Percentiles rank a stretch among this genome's conserved stretches.
phyloP scores from a whole-genome alignment of 2,797 vertebrate genomes.

The Oceanodroma leucorhoa region DNA sequence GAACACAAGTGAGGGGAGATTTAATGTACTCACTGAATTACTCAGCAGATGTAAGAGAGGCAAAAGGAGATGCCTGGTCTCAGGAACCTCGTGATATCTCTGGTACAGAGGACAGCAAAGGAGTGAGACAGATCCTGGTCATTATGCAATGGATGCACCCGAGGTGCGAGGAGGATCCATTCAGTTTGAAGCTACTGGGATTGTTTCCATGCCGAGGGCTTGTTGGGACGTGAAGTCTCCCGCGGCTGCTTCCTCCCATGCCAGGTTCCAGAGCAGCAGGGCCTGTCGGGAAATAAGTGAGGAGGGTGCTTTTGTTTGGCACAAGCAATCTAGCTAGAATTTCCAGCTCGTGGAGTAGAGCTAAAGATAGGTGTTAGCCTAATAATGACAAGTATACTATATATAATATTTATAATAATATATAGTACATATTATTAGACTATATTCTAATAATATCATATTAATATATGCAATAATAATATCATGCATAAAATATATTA shows the following conservation, averaged over 20 bases:
- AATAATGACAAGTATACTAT: neutral
- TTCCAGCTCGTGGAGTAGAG: neutral
- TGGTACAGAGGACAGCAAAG: neutral
- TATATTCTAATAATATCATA: neutral
- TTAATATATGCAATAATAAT: neutral
- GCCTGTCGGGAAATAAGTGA: fast-evolving
- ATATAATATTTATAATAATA: neutral
- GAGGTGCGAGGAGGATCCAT: neutral
- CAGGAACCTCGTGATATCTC: neutral
- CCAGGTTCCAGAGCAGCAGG: neutral
- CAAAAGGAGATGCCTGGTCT: neutral
- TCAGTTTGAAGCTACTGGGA: neutral
- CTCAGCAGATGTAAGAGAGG: neutral
- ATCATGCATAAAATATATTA: neutral
- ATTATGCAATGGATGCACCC: neutral
- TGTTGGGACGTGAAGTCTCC: neutral
- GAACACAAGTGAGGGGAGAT: neutral
- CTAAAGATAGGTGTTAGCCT: neutral
- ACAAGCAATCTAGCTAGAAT: neutral
- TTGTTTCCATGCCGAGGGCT: neutral
- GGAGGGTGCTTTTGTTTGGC: neutral
- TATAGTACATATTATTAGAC: neutral
- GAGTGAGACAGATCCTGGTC: neutral
- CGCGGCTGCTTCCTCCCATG: fast-evolving
- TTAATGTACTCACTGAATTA: neutral